These are phyloP conservation scores for Sinhomidia bicolor DNA, from an alignment of 2,888 invertebrate species.

Conservation along the genomic window DNA sequence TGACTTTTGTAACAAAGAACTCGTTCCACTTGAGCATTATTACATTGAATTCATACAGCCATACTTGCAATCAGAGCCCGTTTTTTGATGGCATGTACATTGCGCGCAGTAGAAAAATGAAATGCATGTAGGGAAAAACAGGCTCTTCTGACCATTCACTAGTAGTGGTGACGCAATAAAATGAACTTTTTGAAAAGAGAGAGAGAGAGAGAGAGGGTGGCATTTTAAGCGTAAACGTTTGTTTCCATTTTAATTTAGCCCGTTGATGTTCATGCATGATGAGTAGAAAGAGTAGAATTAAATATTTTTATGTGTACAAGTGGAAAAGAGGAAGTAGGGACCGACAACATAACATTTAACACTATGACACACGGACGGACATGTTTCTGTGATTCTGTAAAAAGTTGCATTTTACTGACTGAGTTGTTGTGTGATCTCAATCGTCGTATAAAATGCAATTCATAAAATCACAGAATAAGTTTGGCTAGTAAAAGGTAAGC, in stretches of 20 bases:
- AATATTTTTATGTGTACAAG: not conserved
- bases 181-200: not conserved
- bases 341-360: conserved; percentile 1
- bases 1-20: not conserved
- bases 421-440: no score
- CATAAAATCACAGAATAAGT: no score
- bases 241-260: not conserved
- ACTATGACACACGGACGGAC: not conserved
- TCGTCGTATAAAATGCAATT: no score
- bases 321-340: not conserved
- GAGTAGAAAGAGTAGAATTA: not conserved
- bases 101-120: no score
- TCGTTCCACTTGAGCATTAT: not conserved
- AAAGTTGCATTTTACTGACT: not conserved
- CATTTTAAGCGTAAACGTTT: not conserved
- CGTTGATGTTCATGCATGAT: not conserved
- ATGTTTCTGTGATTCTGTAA: not conserved
- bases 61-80: not conserved
- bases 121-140: not conserved
- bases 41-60: no score
- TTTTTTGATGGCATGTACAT: no score
- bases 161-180: not conserved
- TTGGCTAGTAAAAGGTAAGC: no score
- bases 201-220: not conserved
- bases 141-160: not conserved